Evolutionary conservation across 2,888 invertebrate species (phyloP), one percentile per base, ranked within the genome.

Genomic region (Gnatocerus cornutus): DNA sequence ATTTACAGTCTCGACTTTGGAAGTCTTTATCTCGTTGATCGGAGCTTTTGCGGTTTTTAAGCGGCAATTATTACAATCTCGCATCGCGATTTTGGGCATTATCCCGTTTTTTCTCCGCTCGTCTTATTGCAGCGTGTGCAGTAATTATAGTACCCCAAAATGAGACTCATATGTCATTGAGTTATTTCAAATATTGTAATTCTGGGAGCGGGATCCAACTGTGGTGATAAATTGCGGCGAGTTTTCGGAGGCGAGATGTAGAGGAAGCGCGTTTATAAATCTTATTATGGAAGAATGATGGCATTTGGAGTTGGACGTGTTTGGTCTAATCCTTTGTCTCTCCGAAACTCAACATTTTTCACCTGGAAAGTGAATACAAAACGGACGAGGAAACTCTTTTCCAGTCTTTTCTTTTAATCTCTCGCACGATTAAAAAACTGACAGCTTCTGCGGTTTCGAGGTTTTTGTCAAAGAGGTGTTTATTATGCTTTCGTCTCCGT

Each of bases 1-100:
- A 55, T 55, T 55, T 55, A 55, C 55, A 55, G 55, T 41, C 55
- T 41, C 39, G 58, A 39, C 39, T 46, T 14, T 16, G 46, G 33
- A 33, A 33, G 33, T 33, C 33, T 33, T 41, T 41, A 41, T 41
- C 41, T 41, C 41, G 41, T 41, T 41, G 12, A 41, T 41, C 41
- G 41, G 12, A 13, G 41, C 41, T 41, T 33, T 41, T 41, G 41
- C 41, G 41, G 12, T 41, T 41, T 41, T 41, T 41, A 41, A 41
- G 41, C 12, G 6, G 41, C 41, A 41, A 41, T 41, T 41, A 41
- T 41, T 41, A 41, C 13, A 12, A 41, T 41, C 33, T 33, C 33
- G 33, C 7, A 9, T 7, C 33, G 33, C 7, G 33, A 33, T 33
- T 33, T 33, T 33, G 33, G 33, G 33, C 7, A 4, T 33, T 33